phyloP scores from a whole-genome alignment of 2,113 vertebrate species.

The Pogonocichla stellata region DNA sequence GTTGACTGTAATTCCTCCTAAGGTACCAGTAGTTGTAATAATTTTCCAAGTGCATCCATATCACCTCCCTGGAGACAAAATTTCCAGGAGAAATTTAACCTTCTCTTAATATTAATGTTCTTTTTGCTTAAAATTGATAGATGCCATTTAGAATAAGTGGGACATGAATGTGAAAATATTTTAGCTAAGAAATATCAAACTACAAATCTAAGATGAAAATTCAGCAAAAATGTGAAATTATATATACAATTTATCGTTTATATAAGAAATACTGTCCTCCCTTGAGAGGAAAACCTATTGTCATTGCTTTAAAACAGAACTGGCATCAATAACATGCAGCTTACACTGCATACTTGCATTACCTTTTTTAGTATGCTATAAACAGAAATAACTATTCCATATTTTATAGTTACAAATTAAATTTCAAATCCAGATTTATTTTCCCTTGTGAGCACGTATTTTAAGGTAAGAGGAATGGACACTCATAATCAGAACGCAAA shows the following conservation, averaged over 20 bases:
- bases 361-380: slow-evolving; percentile 3
- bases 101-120: not conserved
- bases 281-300: slow-evolving; percentile 6
- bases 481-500: not conserved
- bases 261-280: not conserved
- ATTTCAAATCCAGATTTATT: slow-evolving; percentile 46
- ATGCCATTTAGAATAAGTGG: not conserved
- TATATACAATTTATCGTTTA: not conserved
- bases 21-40: not conserved
- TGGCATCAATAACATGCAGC: not conserved
- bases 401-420: slow-evolving; percentile 28
- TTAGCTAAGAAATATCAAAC: not conserved
- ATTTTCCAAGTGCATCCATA: not conserved
- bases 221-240: not conserved
- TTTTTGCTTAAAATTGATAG: slow-evolving; percentile 1
- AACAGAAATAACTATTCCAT: slow-evolving; percentile 36
- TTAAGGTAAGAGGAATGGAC: not conserved
- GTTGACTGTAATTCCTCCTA: not conserved
- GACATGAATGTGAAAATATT: slow-evolving; percentile 5
- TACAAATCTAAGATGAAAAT: not conserved
- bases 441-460: not conserved
- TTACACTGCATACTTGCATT: not conserved
- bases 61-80: not conserved
- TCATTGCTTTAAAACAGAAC: not conserved
- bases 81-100: not conserved